These are phyloP conservation scores for Phasia obesa DNA, from an alignment of 2,888 invertebrate species.

Conservation along the genomic window DNA sequence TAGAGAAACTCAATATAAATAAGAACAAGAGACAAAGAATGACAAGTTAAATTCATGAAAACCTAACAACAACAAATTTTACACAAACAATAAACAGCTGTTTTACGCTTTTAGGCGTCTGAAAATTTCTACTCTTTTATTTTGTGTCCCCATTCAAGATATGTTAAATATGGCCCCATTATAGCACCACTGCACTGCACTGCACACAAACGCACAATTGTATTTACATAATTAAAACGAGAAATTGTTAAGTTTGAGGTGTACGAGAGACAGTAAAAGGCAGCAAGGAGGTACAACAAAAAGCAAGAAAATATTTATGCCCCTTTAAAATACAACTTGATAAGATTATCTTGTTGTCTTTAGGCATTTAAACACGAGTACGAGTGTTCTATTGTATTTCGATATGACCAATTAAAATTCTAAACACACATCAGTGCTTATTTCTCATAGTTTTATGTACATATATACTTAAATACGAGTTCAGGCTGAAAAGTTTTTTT, in stretches of 20 bases:
- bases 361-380: constrained; percentile 27
- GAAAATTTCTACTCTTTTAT: constrained; percentile 4
- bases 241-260: not conserved
- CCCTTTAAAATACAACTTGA: constrained; percentile 45
- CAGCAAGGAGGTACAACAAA: not conserved
- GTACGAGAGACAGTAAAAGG: not conserved
- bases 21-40: constrained; percentile 25
- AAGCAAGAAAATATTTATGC: constrained; percentile 22
- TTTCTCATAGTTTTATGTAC: constrained; percentile 12
- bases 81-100: constrained; percentile 52
- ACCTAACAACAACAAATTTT: constrained; percentile 6
- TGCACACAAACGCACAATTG: not conserved
- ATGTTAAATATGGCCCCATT: constrained; percentile 49
- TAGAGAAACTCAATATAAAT: constrained; percentile 42
- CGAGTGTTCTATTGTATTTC: constrained; percentile 29
- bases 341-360: constrained; percentile 58
- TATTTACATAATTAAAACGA: constrained; percentile 1
- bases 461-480: constrained; percentile 1
- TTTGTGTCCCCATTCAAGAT: not conserved
- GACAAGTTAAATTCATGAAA: constrained; percentile 51
- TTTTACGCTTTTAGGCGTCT: constrained; percentile 42
- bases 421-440: constrained; percentile 50
- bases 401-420: constrained; percentile 69
- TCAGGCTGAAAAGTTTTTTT: not conserved
- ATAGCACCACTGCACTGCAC: constrained; percentile 14